A percentile compares a stretch with the other conserved stretches of the same genome.
Evolutionary conservation across 2,113 vertebrate species (phyloP).

Genomic region (Collichthys lucidus): DNA sequence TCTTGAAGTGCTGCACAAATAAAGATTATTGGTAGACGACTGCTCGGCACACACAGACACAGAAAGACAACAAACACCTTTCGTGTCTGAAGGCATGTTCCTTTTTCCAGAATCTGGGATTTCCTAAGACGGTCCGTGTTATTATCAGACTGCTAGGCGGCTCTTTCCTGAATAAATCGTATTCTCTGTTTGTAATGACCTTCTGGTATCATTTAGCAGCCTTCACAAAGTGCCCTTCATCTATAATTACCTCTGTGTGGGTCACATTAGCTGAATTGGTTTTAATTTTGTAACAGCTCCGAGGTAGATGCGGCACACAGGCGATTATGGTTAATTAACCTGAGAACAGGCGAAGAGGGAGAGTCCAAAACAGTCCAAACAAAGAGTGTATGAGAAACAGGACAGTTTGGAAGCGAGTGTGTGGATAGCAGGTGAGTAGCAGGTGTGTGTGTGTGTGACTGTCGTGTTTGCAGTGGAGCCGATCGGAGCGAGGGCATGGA

Average conservation of each 20-base stretch:
- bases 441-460: too few relatives aligned
- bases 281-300: background rate
- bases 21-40: constrained; percentile 1
- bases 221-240: constrained; percentile 27
- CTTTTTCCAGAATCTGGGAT: background rate
- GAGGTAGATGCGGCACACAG: too few relatives aligned
- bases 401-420: too few relatives aligned
- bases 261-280: constrained; percentile 14
- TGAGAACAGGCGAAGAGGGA: too few relatives aligned
- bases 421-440: too few relatives aligned
- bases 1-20: background rate
- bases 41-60: background rate
- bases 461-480: too few relatives aligned
- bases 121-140: background rate
- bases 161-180: background rate
- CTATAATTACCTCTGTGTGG: constrained; percentile 7
- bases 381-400: too few relatives aligned
- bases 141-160: background rate
- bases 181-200: constrained; percentile 5
- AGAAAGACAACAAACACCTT: background rate
- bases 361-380: too few relatives aligned
- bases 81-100: background rate
- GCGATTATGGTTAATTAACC: too few relatives aligned
- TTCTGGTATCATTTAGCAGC: constrained; percentile 37
- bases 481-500: too few relatives aligned